Percentiles rank a stretch among this genome's conserved stretches.
These are phyloP conservation scores for Drosophila nr. perissopoda DNA, from an alignment of 2,888 invertebrate species.

Conservation along the genomic window DNA sequence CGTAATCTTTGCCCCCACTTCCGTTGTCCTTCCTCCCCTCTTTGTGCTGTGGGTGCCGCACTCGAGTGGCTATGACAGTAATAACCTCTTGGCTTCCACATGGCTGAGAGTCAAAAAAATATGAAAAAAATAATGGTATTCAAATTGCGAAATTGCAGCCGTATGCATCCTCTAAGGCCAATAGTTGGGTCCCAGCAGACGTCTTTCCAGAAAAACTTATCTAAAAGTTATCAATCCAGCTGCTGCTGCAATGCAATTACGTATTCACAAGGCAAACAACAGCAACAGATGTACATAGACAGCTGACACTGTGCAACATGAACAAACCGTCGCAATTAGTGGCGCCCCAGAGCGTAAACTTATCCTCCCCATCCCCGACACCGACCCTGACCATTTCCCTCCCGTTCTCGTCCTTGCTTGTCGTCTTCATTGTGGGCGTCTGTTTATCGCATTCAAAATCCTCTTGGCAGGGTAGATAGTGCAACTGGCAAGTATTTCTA, in stretches of 20 bases:
- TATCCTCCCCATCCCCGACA: slow-evolving; percentile 34
- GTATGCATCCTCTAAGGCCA: slow-evolving; percentile 30
- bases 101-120: slow-evolving; percentile 40
- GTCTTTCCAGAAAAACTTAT: slow-evolving; percentile 23
- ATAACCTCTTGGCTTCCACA: slow-evolving; percentile 74
- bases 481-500: slow-evolving; percentile 60
- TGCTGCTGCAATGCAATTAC: slow-evolving; percentile 39
- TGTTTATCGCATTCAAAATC: slow-evolving; percentile 53
- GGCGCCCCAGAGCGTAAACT: slow-evolving; percentile 72
- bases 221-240: slow-evolving; percentile 18
- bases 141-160: slow-evolving; percentile 61
- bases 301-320: slow-evolving; percentile 14
- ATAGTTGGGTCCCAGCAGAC: slow-evolving; percentile 10
- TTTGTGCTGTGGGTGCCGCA: slow-evolving; percentile 54
- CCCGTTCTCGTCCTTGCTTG: neutral
- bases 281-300: slow-evolving; percentile 3
- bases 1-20: neutral
- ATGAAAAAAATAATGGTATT: slow-evolving; percentile 47
- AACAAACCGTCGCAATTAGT: slow-evolving; percentile 70
- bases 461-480: slow-evolving; percentile 19
- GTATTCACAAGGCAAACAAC: slow-evolving; percentile 36
- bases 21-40: neutral
- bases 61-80: slow-evolving; percentile 73
- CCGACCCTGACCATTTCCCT: neutral
- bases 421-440: slow-evolving; percentile 44